phyloP scores from a whole-genome alignment of 2,797 vertebrate genomes.

The Phrynocephalus guinanensis region DNA sequence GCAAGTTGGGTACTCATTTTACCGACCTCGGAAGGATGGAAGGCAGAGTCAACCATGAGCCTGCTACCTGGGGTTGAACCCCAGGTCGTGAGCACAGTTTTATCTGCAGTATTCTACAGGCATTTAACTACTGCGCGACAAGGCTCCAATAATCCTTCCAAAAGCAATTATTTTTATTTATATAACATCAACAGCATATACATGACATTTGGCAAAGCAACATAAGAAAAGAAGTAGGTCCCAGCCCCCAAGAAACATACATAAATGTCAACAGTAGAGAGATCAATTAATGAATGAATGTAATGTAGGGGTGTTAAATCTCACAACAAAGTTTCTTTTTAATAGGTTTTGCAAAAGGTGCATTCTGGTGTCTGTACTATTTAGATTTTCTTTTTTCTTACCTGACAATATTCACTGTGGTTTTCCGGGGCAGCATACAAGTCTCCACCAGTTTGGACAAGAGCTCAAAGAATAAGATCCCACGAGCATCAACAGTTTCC shows the following conservation, averaged over 20 bases:
- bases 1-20: too few relatives aligned
- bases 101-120: too few relatives aligned
- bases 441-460: slow-evolving; percentile 69
- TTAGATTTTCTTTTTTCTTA: slow-evolving; percentile 38
- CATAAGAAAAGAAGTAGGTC: too few relatives aligned
- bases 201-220: background rate
- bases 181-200: background rate
- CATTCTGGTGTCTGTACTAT: background rate
- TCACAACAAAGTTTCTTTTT: background rate
- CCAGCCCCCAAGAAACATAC: background rate
- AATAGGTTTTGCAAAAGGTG: background rate
- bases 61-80: too few relatives aligned
- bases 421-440: slow-evolving; percentile 50
- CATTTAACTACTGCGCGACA: too few relatives aligned
- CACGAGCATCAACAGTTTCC: slow-evolving; percentile 42
- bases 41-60: too few relatives aligned
- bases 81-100: too few relatives aligned
- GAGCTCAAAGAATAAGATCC: slow-evolving; percentile 67
- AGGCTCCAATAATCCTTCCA: too few relatives aligned
- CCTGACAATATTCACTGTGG: slow-evolving; percentile 62
- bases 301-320: background rate
- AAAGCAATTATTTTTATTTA: background rate
- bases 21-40: too few relatives aligned
- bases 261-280: background rate
- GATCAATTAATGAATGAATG: background rate